phyloP scores from a whole-genome alignment of 2,888 invertebrate genomes.

The Altica lythri region DNA sequence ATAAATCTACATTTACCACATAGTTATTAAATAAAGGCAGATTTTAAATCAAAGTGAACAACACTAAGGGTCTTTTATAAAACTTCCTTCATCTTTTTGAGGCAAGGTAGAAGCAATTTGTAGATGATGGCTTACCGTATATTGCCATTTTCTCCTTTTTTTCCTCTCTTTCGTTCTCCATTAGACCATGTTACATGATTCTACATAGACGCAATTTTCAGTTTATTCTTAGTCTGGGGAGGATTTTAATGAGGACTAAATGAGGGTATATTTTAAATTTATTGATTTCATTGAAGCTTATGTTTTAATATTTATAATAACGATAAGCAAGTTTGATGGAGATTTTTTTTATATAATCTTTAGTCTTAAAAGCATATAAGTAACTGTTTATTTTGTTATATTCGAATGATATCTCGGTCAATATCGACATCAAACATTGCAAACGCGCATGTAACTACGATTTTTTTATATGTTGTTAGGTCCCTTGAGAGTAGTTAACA shows the following conservation, averaged over 20 bases:
- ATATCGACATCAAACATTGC: too few relatives aligned
- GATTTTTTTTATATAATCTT: too few relatives aligned
- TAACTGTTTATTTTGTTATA: too few relatives aligned
- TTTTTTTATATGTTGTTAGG: too few relatives aligned
- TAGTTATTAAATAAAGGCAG: constrained; percentile 10
- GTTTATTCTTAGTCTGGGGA: neutral
- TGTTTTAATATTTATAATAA: too few relatives aligned
- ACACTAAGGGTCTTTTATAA: constrained; percentile 11
- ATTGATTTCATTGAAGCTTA: too few relatives aligned
- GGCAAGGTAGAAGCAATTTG: constrained; percentile 12
- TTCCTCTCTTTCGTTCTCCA: neutral
- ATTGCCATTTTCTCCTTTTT: constrained; percentile 5
- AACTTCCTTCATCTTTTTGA: constrained; percentile 5
- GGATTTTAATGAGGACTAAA: constrained; percentile 6
- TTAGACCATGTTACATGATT: constrained; percentile 5
- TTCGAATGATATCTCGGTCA: too few relatives aligned
- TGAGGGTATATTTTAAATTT: too few relatives aligned
- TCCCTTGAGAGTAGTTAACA: too few relatives aligned
- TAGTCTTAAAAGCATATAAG: too few relatives aligned
- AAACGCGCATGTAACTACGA: too few relatives aligned
- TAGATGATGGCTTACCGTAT: constrained; percentile 11
- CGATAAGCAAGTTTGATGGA: too few relatives aligned
- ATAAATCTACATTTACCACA: neutral
- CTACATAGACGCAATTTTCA: neutral
- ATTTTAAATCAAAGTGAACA: constrained; percentile 7